Conservation (phyloP, 2,113 vertebrate species). For the Eurystomus gularis region DNA sequence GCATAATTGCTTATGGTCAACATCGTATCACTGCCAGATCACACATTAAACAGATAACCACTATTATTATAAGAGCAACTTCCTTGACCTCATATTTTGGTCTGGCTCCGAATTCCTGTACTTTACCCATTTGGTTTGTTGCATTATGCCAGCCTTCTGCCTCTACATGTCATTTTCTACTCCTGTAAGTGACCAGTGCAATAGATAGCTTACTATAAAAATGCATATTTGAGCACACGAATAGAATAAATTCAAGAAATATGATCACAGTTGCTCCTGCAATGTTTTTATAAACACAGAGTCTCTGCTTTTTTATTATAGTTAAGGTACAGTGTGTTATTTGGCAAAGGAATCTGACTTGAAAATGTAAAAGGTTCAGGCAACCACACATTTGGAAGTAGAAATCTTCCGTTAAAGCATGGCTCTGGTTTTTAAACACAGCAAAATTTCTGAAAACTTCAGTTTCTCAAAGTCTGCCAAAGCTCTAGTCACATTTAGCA, state of each 20-base stretch:
- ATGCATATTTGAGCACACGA: constrained; percentile 56
- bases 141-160: constrained; percentile 54
- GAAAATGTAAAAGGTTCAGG: constrained; percentile 82
- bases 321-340: constrained; percentile 84
- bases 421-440: constrained; percentile 80
- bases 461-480: constrained; percentile 78
- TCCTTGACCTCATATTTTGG: constrained; percentile 77
- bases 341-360: constrained; percentile 80
- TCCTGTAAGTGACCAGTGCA: constrained; percentile 61
- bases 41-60: constrained; percentile 82
- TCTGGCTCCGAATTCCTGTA: constrained; percentile 72
- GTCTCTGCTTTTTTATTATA: constrained; percentile 75
- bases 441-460: constrained; percentile 83
- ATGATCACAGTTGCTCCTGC: constrained; percentile 73
- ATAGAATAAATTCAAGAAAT: constrained; percentile 74
- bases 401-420: constrained; percentile 83
- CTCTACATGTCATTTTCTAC: constrained; percentile 69
- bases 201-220: constrained; percentile 51
- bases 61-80: constrained; percentile 75
- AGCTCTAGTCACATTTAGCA: constrained; percentile 80
- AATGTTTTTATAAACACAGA: constrained; percentile 74
- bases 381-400: constrained; percentile 84
- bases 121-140: constrained; percentile 69
- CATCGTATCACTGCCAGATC: constrained; percentile 73
- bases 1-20: constrained; percentile 76